Conservation (phyloP, 2,797 vertebrate genomes). For the Cryptoblepharus egeriae region DNA sequence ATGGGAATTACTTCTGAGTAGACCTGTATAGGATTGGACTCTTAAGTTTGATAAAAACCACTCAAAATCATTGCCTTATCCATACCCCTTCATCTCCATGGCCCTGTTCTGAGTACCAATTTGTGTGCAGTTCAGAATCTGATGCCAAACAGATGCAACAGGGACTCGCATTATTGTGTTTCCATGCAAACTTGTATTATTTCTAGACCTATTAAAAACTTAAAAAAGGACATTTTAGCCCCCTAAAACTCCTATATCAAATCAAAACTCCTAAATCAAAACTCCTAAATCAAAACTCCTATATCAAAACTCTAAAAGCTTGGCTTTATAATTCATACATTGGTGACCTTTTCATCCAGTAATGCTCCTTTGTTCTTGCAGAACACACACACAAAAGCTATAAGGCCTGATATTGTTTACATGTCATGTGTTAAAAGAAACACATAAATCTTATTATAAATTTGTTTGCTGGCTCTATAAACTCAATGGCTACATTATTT, state of each 20-base stretch:
- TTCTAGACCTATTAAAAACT: accelerated
- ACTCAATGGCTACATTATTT: accelerated
- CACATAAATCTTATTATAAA: not conserved
- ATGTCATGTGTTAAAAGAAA: not conserved
- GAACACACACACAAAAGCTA: not conserved
- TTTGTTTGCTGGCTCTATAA: not conserved
- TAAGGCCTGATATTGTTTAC: not conserved
- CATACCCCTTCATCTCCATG: not conserved
- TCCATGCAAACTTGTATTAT: conserved; percentile 14
- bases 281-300: not conserved
- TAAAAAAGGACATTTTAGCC: not conserved
- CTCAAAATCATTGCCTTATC: not conserved
- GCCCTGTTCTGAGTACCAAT: not conserved
- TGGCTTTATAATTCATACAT: conserved; percentile 15
- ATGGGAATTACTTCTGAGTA: too few species aligned
- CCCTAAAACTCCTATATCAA: not conserved
- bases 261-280: not conserved
- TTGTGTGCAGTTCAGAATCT: not conserved
- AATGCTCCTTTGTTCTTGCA: not conserved
- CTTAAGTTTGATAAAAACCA: too few species aligned
- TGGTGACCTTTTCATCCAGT: not conserved
- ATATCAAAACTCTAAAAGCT: not conserved
- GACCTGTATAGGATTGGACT: too few species aligned
- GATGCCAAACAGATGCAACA: not conserved
- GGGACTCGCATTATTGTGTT: not conserved